Evolutionary conservation across 1,140 invertebrate species (phyloP), one percentile per base, ranked within the genome.

Genomic region (Micrasema minimum): DNA sequence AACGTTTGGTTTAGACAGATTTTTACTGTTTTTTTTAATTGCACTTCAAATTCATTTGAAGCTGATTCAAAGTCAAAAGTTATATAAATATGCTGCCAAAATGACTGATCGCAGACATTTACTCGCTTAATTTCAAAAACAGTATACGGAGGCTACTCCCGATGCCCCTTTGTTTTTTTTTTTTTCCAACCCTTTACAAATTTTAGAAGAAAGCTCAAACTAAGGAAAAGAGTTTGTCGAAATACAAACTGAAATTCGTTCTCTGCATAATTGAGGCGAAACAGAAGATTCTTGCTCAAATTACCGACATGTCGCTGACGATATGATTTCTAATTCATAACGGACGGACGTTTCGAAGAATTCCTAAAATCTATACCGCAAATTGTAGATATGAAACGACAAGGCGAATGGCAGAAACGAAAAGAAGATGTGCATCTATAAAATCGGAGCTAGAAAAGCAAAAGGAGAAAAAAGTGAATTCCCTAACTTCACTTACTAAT

Each of bases 261-360:
- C 35, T 12, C 22, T 70, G 18, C 38, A 46, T 35, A 31, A 57
- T 38, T 9, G 51, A 5, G 37, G 57, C 48, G 18, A 46, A 23
- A 37, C 14, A 16, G 35, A 62, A 1, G 23, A 65, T 64, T 2
- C 20, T 14, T 26, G 14, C n/a, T 18, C 43, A 26, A 38, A 20
- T 45, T 55, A 41, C 37, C 55, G 35, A 22, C 41, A 53, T 41
- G 35, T 67, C 3, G 50, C 50, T 4, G 65, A 67, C 11, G 55
- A 68, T 41, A 72, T 72, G 65, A 10, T 72, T 9, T 26, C 43
- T 5, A 67, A 72, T 31, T n/a, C n/a, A 69, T 68, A 51, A 68
- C 66, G 6, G 48, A 72, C 38, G 71, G 71, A 7, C 14, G 48
- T 9, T 72, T 72, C 46, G 51, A 68, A 65, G 46, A 68, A 20